Conservation (phyloP, 2,797 vertebrate species). For the Perodicticus potto region DNA sequence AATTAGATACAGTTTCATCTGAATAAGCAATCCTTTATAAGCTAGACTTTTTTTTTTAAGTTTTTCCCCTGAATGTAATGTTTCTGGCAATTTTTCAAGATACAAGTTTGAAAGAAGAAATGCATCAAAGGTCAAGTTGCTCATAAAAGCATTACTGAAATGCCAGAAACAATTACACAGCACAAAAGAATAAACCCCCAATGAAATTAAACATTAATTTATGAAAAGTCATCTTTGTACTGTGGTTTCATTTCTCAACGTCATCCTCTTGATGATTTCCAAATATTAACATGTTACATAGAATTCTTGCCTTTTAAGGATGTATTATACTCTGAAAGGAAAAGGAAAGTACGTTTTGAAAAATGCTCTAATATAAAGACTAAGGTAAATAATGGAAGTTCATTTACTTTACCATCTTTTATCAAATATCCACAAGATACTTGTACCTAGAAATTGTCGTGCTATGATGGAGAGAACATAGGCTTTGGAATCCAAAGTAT, state of each 20-base stretch:
- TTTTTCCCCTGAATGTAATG: slow-evolving; percentile 20
- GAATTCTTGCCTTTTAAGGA: background rate
- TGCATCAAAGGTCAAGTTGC: slow-evolving; percentile 81
- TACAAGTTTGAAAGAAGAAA: slow-evolving; percentile 70
- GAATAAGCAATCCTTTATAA: slow-evolving; percentile 57
- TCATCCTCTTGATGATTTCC: slow-evolving; percentile 20
- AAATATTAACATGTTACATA: slow-evolving; percentile 28
- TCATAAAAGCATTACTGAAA: slow-evolving; percentile 85
- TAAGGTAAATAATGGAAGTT: background rate
- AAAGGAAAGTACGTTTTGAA: background rate
- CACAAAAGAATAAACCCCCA: slow-evolving; percentile 72
- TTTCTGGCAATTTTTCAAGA: slow-evolving; percentile 75
- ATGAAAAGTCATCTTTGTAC: slow-evolving; percentile 66
- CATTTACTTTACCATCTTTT: background rate
- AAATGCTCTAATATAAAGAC: background rate
- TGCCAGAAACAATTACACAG: slow-evolving; percentile 82
- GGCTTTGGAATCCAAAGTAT: background rate
- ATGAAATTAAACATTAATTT: slow-evolving; percentile 78
- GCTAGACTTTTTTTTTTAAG: background rate
- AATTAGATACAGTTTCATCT: slow-evolving; percentile 54
- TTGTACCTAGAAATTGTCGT: background rate
- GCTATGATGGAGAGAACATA: background rate
- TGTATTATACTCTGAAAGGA: slow-evolving; percentile 3
- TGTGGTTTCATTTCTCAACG: slow-evolving; percentile 52
- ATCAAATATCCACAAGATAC: background rate